Evolutionary conservation across 2,113 vertebrate genomes (phyloP).

Genomic region (Scatophagus argus): DNA sequence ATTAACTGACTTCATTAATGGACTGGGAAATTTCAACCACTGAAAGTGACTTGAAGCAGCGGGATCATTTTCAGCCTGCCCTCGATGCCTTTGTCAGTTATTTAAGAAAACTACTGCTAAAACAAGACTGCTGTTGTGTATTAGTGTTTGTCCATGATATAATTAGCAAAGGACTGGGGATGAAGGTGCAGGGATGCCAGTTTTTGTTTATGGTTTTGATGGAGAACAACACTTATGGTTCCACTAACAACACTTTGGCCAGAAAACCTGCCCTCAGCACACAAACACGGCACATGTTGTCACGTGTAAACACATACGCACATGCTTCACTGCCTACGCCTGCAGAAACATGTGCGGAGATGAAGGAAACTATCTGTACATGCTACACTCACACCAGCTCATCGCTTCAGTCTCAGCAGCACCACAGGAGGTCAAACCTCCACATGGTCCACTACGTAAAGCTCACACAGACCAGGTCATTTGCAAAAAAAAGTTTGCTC

Average conservation of each 20-base stretch:
- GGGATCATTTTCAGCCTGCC: too few species aligned
- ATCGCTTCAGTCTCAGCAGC: not conserved
- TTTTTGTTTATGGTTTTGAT: conserved; percentile 31
- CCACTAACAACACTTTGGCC: conserved; percentile 21
- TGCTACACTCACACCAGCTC: not conserved
- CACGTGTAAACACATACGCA: conserved; percentile 15
- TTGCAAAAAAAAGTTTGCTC: not conserved
- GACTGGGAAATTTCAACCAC: too few species aligned
- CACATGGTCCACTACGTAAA: not conserved
- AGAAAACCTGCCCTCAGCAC: conserved; percentile 44
- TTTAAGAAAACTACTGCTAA: not conserved
- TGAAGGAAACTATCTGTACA: not conserved
- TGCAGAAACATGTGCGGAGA: not conserved
- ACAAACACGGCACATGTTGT: conserved; percentile 22
- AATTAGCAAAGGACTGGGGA: conserved; percentile 1
- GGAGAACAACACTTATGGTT: conserved; percentile 27
- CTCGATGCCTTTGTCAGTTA: not conserved
- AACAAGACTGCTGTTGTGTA: not conserved
- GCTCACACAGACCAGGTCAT: not conserved
- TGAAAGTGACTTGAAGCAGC: too few species aligned
- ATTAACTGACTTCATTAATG: too few species aligned
- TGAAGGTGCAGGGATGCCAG: conserved; percentile 1
- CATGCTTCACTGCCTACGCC: not conserved
- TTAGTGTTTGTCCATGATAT: conserved; percentile 2
- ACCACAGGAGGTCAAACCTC: not conserved